Evolutionary conservation across 2,797 vertebrate species (phyloP), one percentile per base, ranked within the genome.

Genomic region (Triplophysa yarkandensis): DNA sequence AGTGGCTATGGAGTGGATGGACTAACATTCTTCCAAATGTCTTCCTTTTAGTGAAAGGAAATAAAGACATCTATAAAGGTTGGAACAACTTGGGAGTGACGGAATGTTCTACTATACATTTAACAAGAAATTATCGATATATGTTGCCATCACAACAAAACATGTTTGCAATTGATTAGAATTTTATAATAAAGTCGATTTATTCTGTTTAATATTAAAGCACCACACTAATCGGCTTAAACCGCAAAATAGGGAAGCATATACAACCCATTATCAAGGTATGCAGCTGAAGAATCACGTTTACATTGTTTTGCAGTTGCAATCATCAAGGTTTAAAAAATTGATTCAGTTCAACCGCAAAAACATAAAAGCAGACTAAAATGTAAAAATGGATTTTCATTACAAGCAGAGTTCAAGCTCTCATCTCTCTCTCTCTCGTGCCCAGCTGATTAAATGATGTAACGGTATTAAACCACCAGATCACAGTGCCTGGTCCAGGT

Each of bases 371-470:
- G n/a, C n/a, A 32, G 16, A 30, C 16, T n/a, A 16, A 58, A n/a
- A 28, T 30, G 16, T 28, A 17, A 57, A 9, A 55, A 4, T 19
- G 2, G 27, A 2, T 50, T 23, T 28, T 27, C 7, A 17, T 39
- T 50, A 7, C 50, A n/a, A 7, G 16, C n/a, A 4, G 4, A 11
- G 30, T 16, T 14, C 23, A 54, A 71, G 32, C 19, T 13, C 50
- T 23, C 60, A 3, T 54, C 23, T 30, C 23, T 14, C 6, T 70
- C 6, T 54, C 23, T 30, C 23, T 14, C 6, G 6, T 62, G 30
- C 16, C 5, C 30, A 48, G 30, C 13, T 63, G 58, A 63, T 63
- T 28, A 50, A 27, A 72, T 52, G 7, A 52, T 28, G 17, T 63
- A 63, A 62, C 21, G 0, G 10, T 28, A 63, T 52, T 61, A 50